Percentiles rank a stretch among this genome's conserved stretches.
Conservation (phyloP, 1,140 invertebrate species). For the Drosophila rhopaloa region DNA sequence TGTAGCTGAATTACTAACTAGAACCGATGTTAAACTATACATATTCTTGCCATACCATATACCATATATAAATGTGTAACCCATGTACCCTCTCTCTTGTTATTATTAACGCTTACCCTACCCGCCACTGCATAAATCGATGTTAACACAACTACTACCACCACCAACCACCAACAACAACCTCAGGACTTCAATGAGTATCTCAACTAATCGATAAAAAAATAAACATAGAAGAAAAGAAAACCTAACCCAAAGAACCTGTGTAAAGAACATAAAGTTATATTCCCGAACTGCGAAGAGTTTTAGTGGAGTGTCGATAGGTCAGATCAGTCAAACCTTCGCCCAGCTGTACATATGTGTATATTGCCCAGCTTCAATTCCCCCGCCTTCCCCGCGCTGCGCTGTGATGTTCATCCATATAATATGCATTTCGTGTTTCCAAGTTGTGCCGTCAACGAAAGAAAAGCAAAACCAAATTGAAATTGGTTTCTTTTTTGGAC, state of each 20-base stretch:
- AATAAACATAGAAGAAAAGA: slow-evolving; percentile 14
- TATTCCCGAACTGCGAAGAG: slow-evolving; percentile 27
- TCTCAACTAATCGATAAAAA: slow-evolving; percentile 72
- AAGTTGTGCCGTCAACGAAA: slow-evolving; percentile 39
- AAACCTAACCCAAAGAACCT: slow-evolving; percentile 32
- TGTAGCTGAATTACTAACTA: slow-evolving; percentile 68
- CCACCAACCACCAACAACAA: slow-evolving; percentile 71
- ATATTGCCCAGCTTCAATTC: slow-evolving; percentile 50
- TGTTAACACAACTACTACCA: slow-evolving; percentile 77
- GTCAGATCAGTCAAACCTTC: slow-evolving; percentile 46
- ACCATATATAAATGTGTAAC: slow-evolving; percentile 77
- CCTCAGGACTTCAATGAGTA: slow-evolving; percentile 84
- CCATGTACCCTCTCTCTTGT: slow-evolving; percentile 79
- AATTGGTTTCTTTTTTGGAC: slow-evolving; percentile 36
- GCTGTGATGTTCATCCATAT: slow-evolving; percentile 55
- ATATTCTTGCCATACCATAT: slow-evolving; percentile 46
- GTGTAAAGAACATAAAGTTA: slow-evolving; percentile 32
- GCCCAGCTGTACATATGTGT: slow-evolving; percentile 53
- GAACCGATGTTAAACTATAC: slow-evolving; percentile 39
- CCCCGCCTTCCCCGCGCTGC: slow-evolving; percentile 41
- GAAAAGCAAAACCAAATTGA: slow-evolving; percentile 14
- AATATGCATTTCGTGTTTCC: slow-evolving; percentile 45
- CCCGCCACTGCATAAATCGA: slow-evolving; percentile 82
- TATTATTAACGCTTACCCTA: slow-evolving; percentile 84
- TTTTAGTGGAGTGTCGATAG: slow-evolving; percentile 53